These are phyloP conservation scores for Hymenopus coronatus DNA, from an alignment of 2,888 invertebrate species.

Conservation along the genomic window DNA sequence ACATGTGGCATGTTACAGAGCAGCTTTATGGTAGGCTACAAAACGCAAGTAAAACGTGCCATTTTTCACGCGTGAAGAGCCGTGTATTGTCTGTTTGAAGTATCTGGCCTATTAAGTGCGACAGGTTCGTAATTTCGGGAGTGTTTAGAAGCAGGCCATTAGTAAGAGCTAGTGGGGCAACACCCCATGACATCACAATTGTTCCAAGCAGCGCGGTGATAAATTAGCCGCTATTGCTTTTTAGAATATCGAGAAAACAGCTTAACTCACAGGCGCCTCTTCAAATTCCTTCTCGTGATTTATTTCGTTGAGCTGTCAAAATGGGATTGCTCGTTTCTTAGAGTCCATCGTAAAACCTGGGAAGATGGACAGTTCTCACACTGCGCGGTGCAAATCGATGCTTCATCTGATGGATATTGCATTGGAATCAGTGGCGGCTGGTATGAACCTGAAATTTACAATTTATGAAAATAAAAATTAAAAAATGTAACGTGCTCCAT, in stretches of 20 bases:
- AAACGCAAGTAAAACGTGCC: not conserved
- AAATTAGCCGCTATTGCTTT: slow-evolving; percentile 1
- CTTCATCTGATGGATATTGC: not conserved
- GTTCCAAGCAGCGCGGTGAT: not conserved
- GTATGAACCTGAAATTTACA: not conserved
- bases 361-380: not conserved
- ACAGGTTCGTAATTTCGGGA: slow-evolving; percentile 13
- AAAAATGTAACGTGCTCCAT: too few species aligned
- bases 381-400: not conserved
- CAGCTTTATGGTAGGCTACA: not conserved
- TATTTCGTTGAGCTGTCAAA: not conserved
- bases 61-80: not conserved
- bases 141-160: slow-evolving; percentile 12
- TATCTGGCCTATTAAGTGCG: slow-evolving; percentile 5
- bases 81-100: slow-evolving; percentile 16
- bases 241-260: not conserved
- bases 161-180: not conserved
- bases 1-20: not conserved
- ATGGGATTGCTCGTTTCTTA: not conserved
- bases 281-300: not conserved
- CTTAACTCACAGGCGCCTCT: not conserved
- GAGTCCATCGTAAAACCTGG: not conserved
- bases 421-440: not conserved
- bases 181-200: slow-evolving; percentile 6
- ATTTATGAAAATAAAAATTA: too few species aligned